Conservation (phyloP, 2,113 vertebrate genomes). For the Callionymus lyra region DNA sequence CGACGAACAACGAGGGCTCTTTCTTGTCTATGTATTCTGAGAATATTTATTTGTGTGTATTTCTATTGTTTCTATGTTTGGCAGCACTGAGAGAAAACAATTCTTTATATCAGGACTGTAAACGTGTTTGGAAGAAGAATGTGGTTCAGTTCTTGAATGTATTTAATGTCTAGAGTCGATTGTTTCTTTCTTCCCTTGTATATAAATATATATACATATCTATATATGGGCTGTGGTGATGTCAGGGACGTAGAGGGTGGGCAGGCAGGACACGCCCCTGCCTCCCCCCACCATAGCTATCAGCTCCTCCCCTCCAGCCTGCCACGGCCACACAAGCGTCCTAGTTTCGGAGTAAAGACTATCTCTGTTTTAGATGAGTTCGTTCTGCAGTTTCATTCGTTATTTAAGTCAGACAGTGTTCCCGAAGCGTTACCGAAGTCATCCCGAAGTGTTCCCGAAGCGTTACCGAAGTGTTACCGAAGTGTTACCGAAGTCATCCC, state of each 20-base stretch:
- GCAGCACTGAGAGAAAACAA: conserved; percentile 52
- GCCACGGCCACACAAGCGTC: conserved; percentile 11
- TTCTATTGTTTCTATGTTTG: conserved; percentile 36
- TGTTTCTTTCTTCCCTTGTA: conserved; percentile 30
- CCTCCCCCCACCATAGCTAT: background rate
- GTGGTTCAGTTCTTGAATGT: conserved; percentile 70
- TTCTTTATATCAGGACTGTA: conserved; percentile 60
- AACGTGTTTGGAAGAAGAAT: conserved; percentile 61
- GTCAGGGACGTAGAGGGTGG: conserved; percentile 63
- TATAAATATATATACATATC: conserved; percentile 71
- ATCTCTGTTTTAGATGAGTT: too few relatives aligned
- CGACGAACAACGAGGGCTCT: conserved; percentile 55
- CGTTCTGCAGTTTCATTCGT: too few relatives aligned
- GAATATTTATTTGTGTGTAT: conserved; percentile 56
- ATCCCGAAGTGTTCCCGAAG: too few relatives aligned
- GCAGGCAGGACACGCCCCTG: conserved; percentile 44
- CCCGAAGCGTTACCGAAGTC: too few relatives aligned
- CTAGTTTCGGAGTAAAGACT: too few relatives aligned
- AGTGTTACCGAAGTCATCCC: too few relatives aligned
- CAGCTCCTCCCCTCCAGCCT: conserved; percentile 6
- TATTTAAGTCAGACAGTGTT: too few relatives aligned
- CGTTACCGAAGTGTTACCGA: too few relatives aligned
- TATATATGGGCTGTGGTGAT: conserved; percentile 67
- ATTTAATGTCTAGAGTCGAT: conserved; percentile 54
- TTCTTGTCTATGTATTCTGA: conserved; percentile 58